These are phyloP conservation scores for Patagioenas fasciata DNA, from an alignment of 2,113 vertebrate species.

Conservation along the genomic window DNA sequence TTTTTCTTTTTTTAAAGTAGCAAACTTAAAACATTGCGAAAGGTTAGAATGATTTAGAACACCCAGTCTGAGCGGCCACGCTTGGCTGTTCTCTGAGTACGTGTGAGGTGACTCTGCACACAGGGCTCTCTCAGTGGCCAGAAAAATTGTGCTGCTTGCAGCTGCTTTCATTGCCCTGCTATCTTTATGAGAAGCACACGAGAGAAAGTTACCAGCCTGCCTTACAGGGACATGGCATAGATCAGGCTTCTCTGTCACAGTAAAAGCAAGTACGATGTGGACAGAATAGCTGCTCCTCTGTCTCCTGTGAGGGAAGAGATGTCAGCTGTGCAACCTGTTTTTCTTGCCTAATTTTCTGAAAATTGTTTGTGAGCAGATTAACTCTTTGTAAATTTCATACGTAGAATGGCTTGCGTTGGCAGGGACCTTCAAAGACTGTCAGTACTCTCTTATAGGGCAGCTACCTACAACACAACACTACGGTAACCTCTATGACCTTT, in stretches of 20 bases:
- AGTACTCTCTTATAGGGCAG: not conserved
- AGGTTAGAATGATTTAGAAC: constrained; percentile 72
- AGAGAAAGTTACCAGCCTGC: not conserved
- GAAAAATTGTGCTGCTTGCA: constrained; percentile 14
- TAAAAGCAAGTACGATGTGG: not conserved
- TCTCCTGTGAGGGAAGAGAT: not conserved
- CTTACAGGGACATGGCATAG: not conserved
- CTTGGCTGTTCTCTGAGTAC: constrained; percentile 57
- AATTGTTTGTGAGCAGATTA: not conserved
- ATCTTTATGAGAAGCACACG: not conserved
- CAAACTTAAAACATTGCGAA: constrained; percentile 62
- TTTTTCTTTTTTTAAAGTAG: constrained; percentile 25
- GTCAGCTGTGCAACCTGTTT: not conserved
- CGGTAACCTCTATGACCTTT: not conserved
- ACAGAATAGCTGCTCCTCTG: not conserved
- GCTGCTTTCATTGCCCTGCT: not conserved
- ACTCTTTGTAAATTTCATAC: not conserved
- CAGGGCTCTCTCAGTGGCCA: not conserved
- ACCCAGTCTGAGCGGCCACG: constrained; percentile 39
- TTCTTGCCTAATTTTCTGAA: not conserved
- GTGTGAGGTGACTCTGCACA: constrained; percentile 60
- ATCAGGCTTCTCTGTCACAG: not conserved
- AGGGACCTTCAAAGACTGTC: not conserved
- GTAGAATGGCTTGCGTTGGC: not conserved
- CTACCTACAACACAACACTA: not conserved